These are phyloP conservation scores for Spheniscus mendiculus DNA, from an alignment of 2,113 vertebrate species.

Conservation along the genomic window DNA sequence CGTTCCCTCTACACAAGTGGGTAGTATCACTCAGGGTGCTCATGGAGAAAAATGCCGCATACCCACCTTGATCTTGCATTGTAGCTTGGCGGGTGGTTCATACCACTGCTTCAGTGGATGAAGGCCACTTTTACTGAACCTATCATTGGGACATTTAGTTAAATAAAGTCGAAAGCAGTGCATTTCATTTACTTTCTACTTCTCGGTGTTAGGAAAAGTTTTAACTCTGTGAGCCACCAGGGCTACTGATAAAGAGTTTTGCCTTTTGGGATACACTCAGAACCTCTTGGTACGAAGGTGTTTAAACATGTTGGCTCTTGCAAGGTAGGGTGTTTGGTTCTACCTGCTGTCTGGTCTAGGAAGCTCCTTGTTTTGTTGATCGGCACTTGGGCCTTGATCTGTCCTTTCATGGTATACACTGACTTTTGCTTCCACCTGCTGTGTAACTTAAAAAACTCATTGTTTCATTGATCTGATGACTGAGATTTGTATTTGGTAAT, in stretches of 20 bases:
- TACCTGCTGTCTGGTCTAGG: not conserved
- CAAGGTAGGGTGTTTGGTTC: not conserved
- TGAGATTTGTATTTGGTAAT: not conserved
- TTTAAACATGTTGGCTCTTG: not conserved
- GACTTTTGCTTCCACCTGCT: not conserved
- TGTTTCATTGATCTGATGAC: not conserved
- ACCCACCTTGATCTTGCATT: too few relatives aligned
- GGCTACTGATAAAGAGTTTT: not conserved
- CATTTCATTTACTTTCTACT: not conserved
- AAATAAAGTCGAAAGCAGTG: not conserved
- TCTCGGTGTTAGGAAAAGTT: not conserved
- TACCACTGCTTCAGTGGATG: not conserved
- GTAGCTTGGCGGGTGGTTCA: not conserved
- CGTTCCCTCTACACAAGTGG: too few relatives aligned
- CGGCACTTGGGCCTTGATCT: not conserved
- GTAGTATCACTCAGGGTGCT: not conserved
- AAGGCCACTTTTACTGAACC: not conserved
- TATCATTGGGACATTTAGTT: not conserved
- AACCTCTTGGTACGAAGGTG: not conserved
- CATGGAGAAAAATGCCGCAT: accelerated
- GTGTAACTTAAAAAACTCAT: not conserved
- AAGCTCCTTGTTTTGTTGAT: not conserved
- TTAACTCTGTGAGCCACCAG: not conserved
- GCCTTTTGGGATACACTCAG: not conserved
- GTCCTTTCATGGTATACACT: not conserved